Evolutionary conservation across 2,888 invertebrate genomes (phyloP), one percentile per base, ranked within the genome.

Genomic region (Anorthoa munda): DNA sequence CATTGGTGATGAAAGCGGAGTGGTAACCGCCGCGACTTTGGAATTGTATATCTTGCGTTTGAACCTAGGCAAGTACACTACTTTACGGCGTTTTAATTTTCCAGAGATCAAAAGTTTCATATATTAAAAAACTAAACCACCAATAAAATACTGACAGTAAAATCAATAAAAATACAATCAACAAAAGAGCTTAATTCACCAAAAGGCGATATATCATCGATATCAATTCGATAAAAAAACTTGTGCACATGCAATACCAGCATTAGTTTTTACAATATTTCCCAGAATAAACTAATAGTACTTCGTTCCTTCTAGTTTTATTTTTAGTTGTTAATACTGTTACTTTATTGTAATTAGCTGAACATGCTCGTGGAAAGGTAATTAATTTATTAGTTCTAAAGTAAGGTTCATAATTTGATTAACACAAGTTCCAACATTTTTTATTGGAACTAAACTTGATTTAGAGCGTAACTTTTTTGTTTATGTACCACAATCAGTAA

Each of bases 261-360:
- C 84, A 73, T 81, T 81, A 73, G 26, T 59, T 48, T 59, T 64
- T 31, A 61, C 51, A 58, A 55, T 51, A 53, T 39, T 79, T 74
- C 75, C 55, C 15, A 50, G 59, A 79, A 81, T 60, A 59, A 56
- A 58, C 26, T 59, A 56, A 71, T 12, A 39, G 17, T 17, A n/a
- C 1, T 51, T 17, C 13, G 3, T 51, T 18, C 23, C 18, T 26
- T 13, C 13, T 65, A 15, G 48, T 12, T 46, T 48, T 69, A 46
- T 39, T 55, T 77, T 66, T 31, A 21, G 68, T 78, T 77, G 65
- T 21, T 65, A 21, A 21, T 39, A n/a, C 17, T 46, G 17, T 55
- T 66, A 55, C 21, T 64, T 65, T 23, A 56, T 59, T 65, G 45
- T 55, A 70, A 70, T 74, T 67, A 65, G 50, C n/a, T 26, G 17